These are phyloP conservation scores for Corvus moneduloides DNA, from an alignment of 2,113 vertebrate species.

Conservation along the genomic window DNA sequence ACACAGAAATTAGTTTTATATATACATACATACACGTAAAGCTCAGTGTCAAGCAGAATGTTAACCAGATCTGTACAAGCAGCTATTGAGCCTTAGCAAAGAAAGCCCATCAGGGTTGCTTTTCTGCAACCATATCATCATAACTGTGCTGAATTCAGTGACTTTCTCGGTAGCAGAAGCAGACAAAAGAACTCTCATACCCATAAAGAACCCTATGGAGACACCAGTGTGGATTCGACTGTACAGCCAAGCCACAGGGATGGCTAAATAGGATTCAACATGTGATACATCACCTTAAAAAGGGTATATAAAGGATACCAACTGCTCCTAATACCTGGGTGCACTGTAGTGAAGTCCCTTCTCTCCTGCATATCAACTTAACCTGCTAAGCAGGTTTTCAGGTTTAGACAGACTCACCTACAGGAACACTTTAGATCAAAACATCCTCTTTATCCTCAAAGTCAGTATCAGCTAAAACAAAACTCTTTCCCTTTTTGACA, in stretches of 20 bases:
- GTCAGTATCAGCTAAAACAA: neutral
- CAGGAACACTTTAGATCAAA: neutral
- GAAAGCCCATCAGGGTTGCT: neutral
- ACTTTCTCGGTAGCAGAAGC: neutral
- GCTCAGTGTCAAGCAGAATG: neutral
- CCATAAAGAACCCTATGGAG: neutral
- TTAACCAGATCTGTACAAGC: neutral
- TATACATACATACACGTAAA: neutral
- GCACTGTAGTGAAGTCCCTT: neutral
- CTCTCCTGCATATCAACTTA: neutral
- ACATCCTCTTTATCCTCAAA: neutral
- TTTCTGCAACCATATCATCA: neutral
- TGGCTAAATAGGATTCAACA: neutral
- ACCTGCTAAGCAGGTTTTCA: neutral
- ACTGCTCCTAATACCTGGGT: neutral
- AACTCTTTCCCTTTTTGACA: neutral
- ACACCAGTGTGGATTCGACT: neutral
- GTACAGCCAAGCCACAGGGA: neutral
- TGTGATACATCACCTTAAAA: neutral
- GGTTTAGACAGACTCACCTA: neutral
- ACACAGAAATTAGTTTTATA: neutral
- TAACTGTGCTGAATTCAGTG: neutral
- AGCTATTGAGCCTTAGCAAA: neutral
- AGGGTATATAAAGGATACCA: neutral
- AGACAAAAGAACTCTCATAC: neutral